Base-by-base conservation (phyloP, 2,113 vertebrate genomes). In the Scytalopus superciliaris region DNA sequence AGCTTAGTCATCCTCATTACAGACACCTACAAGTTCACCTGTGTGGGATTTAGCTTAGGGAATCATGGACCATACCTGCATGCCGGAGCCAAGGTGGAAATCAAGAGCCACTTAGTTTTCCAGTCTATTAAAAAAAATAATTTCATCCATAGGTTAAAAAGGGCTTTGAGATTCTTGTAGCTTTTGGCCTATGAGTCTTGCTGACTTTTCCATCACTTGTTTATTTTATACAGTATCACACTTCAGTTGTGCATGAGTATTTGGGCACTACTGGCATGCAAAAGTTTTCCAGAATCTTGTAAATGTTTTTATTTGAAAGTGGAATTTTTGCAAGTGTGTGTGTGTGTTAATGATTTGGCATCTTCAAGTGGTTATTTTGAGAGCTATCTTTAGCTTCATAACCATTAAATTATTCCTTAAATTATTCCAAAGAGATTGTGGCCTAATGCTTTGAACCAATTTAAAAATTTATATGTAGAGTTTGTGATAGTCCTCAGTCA, bases 321-420 rank as follows among this genome's bases (percentile, higher is more conserved):
- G 10, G 37, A 82, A 89, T 93, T 94, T 76, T 85, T 95, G 66
- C 73, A 76, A 72, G 56, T 68, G 31, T 89, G 27, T 72, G 56
- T 68, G 31, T 89, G 27, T 72, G 37, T 76, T 93, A 95, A 84
- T 62, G 40, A 79, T 84, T 87, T 94, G 80, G 52, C 60, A 81
- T 91, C 60, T 91, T 87, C 82, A 79, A 91, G 69, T 45, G n/a
- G 77, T 84, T 95, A 84, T 92, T 94, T 87, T 72, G 62, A 95
- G 37, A 69, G n/a, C 47, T 89, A 45, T 87, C 49, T 93, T 93
- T 93, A 90, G 72, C 73, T 93, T 93, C 69, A 89, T 92, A 94
- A 80, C 21, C 39, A 66, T 88, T 77, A 86, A 88, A 89, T 91
- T 84, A 92, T 91, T 95, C 80, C 57, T 92, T 79, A 76, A 85